Evolutionary conservation across 2,888 invertebrate genomes (phyloP).

Genomic region (Stomorhina lunata): DNA sequence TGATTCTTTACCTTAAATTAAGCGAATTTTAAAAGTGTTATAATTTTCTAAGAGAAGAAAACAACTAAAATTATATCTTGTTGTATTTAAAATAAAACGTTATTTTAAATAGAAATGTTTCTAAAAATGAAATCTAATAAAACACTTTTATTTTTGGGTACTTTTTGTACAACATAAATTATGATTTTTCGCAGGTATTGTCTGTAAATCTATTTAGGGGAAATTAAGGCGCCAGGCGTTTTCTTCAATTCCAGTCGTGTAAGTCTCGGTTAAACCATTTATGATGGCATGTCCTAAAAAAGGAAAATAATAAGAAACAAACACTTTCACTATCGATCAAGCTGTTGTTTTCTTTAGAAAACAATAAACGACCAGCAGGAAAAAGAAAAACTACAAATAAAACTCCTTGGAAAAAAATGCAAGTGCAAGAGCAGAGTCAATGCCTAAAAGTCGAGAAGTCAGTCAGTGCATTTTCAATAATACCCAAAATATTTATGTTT

Average conservation of each 20-base stretch:
- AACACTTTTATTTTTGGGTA: too few relatives aligned
- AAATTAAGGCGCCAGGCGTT: constrained; percentile 55
- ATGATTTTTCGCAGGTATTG: constrained; percentile 42
- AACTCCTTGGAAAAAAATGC: background rate
- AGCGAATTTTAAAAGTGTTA: background rate
- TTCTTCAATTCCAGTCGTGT: constrained; percentile 27
- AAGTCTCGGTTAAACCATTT: constrained; percentile 1
- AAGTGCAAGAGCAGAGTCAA: constrained; percentile 21
- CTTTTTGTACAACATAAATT: constrained; percentile 24
- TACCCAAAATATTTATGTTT: constrained; percentile 17
- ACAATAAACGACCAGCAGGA: constrained; percentile 29
- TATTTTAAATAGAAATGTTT: background rate
- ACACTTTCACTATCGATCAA: constrained; percentile 57
- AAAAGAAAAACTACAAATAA: constrained; percentile 8
- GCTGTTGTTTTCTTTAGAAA: constrained; percentile 37
- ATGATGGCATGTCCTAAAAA: background rate
- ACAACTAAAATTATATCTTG: background rate
- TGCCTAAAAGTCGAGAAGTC: too few relatives aligned
- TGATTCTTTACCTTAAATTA: background rate
- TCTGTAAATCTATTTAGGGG: too few relatives aligned
- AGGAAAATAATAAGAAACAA: background rate
- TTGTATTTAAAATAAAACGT: background rate
- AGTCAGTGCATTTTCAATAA: background rate
- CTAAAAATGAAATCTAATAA: background rate
- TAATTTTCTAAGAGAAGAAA: background rate